Evolutionary conservation across 2,888 invertebrate genomes (phyloP), one percentile per base, ranked within the genome.

Genomic region (Pelosia muscerda): DNA sequence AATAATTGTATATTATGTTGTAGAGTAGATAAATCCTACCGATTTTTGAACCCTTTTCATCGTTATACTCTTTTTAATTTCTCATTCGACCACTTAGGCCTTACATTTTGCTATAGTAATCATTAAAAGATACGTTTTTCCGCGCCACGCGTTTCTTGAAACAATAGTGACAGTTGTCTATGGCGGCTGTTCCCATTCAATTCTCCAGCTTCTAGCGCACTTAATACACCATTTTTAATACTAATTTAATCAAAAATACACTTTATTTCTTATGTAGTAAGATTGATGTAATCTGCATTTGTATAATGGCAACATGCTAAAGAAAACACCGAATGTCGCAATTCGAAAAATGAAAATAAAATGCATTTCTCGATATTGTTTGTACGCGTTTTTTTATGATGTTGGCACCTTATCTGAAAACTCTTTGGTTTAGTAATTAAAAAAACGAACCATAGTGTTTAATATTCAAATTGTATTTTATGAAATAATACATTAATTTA

Each of bases 71-170:
- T 81, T 87, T 88, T 87, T 89, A 89, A 90, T 89, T 86, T 88
- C 81, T 85, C 89, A 87, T 88, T 87, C 88, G 82, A 87, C 88
- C 85, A 89, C 88, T 89, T 88, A 88, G 81, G 86, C 79, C 71
- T 38, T 72, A 71, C 81, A 81, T 83, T 83, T 72, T 79, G 78
- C 72, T 65, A 76, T 84, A 83, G 86, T 81, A 84, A 86, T 86
- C 84, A 88, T 89, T 86, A 83, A 86, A 84, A 86, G 82, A 84
- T 78, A 83, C 82, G 67, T 76, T 77, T 79, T 72, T 71, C 67
- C 75, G 74, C 78, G 72, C 79, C 70, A 77, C 76, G 76, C 78
- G 76, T 76, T 79, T 78, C 81, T 81, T 81, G 78, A 68, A 71
- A 83, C 84, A 85, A 86, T 83, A 76, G 76, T 67, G 62, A 69